Evolutionary conservation across 2,797 vertebrate genomes (phyloP).

Genomic region (Strix occidentalis): DNA sequence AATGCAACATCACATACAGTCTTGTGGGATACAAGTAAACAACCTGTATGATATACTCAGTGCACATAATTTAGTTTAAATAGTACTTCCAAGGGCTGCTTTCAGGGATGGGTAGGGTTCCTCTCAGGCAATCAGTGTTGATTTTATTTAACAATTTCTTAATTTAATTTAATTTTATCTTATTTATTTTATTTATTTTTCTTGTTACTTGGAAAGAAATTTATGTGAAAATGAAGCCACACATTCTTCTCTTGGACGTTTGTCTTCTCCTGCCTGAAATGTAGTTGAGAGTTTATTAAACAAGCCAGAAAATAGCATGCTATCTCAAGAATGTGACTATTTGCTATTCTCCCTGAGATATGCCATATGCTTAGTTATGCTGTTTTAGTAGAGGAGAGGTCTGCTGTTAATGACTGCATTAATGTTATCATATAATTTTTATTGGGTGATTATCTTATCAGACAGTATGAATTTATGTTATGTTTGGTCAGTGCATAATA

Average conservation of each 20-base stretch:
- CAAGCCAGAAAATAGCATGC: constrained; percentile 29
- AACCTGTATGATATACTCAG: background rate
- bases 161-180: background rate
- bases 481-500: background rate
- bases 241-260: background rate
- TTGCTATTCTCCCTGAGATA: constrained; percentile 30
- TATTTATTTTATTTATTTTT: background rate
- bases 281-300: constrained; percentile 41
- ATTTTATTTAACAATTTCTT: background rate
- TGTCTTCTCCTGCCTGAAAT: constrained; percentile 13
- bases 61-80: background rate
- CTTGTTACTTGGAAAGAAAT: background rate
- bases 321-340: constrained; percentile 46
- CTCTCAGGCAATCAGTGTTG: background rate
- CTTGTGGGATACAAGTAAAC: background rate
- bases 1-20: background rate
- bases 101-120: background rate
- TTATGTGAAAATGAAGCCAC: background rate
- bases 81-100: background rate
- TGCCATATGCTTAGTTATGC: background rate
- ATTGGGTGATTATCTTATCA: background rate
- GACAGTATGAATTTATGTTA: background rate
- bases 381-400: background rate
- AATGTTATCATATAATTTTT: constrained; percentile 11
- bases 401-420: background rate